Evolutionary conservation across 2,113 vertebrate species (phyloP).

Genomic region (Cavia porcellus): DNA sequence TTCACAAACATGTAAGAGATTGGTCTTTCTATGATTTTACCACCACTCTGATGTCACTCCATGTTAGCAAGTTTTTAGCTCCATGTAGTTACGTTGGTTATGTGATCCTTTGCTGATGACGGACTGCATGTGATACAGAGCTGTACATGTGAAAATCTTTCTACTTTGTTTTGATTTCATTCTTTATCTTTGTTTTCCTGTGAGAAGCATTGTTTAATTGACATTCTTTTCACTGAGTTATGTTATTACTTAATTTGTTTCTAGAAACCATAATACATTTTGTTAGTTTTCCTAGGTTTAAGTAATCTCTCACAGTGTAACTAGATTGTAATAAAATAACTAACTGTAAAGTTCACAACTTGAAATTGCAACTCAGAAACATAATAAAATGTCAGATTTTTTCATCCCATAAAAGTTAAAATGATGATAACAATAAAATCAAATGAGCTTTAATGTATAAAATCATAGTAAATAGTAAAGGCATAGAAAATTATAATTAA

Average conservation of each 20-base stretch:
- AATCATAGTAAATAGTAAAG: no score
- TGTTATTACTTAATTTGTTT: constrained; percentile 61
- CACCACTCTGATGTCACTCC: background rate
- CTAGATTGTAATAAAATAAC: constrained; percentile 83
- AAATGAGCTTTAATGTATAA: constrained; percentile 81
- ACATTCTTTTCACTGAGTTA: background rate
- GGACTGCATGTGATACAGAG: no score
- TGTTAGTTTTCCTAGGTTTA: constrained; percentile 78
- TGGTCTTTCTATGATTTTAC: background rate
- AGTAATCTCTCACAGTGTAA: constrained; percentile 79
- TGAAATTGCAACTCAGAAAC: constrained; percentile 82
- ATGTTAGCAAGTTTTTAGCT: background rate
- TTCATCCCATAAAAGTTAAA: constrained; percentile 83
- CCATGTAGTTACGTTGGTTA: no score
- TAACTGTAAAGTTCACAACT: constrained; percentile 76
- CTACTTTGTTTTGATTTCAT: background rate
- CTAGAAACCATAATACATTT: constrained; percentile 77
- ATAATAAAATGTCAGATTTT: constrained; percentile 83
- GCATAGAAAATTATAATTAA: constrained; percentile 77
- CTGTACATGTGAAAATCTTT: background rate
- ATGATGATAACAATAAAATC: constrained; percentile 81
- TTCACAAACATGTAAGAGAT: background rate
- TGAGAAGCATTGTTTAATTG: background rate
- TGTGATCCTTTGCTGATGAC: background rate
- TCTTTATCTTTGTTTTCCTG: background rate